These are phyloP conservation scores for Dascyllus trimaculatus DNA, from an alignment of 2,113 vertebrate genomes.

Conservation along the genomic window DNA sequence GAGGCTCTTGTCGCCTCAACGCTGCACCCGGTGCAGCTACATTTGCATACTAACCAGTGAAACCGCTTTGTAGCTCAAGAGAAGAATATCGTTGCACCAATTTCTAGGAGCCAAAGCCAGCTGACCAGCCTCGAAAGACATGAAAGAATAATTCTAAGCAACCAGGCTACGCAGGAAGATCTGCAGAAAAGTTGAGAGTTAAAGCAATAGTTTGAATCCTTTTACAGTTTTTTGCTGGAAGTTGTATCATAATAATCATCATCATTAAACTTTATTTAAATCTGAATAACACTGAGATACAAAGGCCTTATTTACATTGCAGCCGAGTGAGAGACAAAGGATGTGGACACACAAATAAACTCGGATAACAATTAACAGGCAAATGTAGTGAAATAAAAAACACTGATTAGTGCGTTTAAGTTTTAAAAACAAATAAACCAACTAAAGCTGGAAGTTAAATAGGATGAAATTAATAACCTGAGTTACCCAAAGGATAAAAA, in stretches of 20 bases:
- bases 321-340: no score
- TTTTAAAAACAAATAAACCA: no score
- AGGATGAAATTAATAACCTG: no score
- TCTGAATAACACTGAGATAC: no score
- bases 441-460: no score
- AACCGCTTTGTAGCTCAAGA: neutral
- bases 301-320: no score
- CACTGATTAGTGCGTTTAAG: no score
- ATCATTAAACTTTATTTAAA: no score
- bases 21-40: neutral
- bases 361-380: no score
- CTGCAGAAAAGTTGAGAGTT: neutral
- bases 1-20: neutral
- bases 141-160: neutral
- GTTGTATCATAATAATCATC: neutral
- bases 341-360: no score
- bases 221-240: neutral
- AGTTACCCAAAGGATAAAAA: no score
- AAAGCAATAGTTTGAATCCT: neutral
- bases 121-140: neutral
- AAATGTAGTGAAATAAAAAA: no score
- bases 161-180: neutral
- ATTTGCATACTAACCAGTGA: conserved; percentile 47
- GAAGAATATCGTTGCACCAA: neutral
- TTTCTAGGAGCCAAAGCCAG: neutral